Evolutionary conservation across 2,113 vertebrate genomes (phyloP), one percentile per base, ranked within the genome.

Genomic region (Spea bombifrons): DNA sequence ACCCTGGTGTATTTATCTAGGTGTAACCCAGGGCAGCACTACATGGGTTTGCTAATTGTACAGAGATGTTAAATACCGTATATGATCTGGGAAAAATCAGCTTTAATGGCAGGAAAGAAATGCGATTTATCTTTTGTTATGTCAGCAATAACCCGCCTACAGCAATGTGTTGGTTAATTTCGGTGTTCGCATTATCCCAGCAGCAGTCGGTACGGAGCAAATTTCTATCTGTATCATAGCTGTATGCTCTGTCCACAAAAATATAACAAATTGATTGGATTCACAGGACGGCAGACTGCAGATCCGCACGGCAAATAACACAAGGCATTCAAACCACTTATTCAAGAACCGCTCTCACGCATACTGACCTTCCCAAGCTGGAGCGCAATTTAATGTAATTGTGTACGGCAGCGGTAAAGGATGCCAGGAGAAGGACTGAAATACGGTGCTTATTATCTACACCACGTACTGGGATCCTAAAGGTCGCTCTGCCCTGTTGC

Each of bases 231-330:
- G 10, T 59, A 12, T 59, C 9, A 59, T 59, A 13, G 6, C 12
- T 59, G 1, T 59, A 5, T 13, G 10, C 50, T 17, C 74, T 75
- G 64, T 66, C 49, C 63, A 43, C 10, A 66, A 45, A 10, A 66
- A 45, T 45, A 75, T 45, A 66, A 65, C 57, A 66, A 66, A 75
- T 53, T 75, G 64, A 75, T 67, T 66, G 17, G 64, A 75, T 66
- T 75, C 63, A 46, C 57, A 8, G 16, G 52, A 43, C 15, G 64
- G 74, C 64, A 8, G 55, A 15, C 64, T 76, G 50, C 65, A 68
- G 75, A 57, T n/a, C 16, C 50, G 8, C 53, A 67, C 65, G 68
- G 43, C 30, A 57, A 67, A 76, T 76, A 68, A 44, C 50, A 55
- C 43, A 15, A 69, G 53, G 30, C 52, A 48, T 9, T 16, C 13